These are phyloP conservation scores for Sisyra terminalis DNA, from an alignment of 2,888 invertebrate genomes.

Conservation along the genomic window DNA sequence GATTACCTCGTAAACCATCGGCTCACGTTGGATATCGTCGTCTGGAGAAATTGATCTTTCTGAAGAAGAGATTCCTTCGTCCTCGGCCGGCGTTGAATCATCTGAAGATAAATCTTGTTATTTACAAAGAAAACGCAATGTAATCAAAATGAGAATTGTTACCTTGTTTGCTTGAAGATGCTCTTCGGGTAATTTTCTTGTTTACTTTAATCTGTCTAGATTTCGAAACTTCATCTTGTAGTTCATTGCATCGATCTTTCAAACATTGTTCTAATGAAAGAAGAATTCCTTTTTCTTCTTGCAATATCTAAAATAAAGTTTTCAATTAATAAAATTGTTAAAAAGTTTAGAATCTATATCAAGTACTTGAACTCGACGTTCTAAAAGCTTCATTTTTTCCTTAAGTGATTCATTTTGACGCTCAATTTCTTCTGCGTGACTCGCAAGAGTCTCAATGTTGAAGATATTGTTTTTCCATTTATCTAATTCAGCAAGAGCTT, in stretches of 20 bases:
- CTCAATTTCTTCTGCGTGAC: slow-evolving; percentile 51
- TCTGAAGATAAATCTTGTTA: no score
- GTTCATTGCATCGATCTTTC: slow-evolving; percentile 57
- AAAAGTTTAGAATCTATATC: not conserved
- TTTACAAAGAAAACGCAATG: no score
- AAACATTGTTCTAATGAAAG: slow-evolving; percentile 56
- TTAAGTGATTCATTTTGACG: slow-evolving; percentile 45
- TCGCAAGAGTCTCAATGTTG: slow-evolving; percentile 59
- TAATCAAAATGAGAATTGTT: slow-evolving; percentile 5
- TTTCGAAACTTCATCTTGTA: slow-evolving; percentile 51
- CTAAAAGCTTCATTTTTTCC: slow-evolving; percentile 50
- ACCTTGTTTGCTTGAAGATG: slow-evolving; percentile 38
- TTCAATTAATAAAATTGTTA: not conserved
- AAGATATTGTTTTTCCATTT: slow-evolving; percentile 62
- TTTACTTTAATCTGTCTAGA: slow-evolving; percentile 23
- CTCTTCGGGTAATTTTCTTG: slow-evolving; percentile 24
- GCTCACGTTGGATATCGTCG: slow-evolving; percentile 40
- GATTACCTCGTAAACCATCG: slow-evolving; percentile 43
- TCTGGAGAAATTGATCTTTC: slow-evolving; percentile 64
- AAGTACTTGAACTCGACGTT: slow-evolving; percentile 50
- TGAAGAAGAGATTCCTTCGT: slow-evolving; percentile 78
- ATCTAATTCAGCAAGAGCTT: slow-evolving; percentile 49
- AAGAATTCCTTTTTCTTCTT: slow-evolving; percentile 60
- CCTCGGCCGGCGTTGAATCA: slow-evolving; percentile 64
- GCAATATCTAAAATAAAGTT: slow-evolving; percentile 37